A percentile compares a stretch with the other conserved stretches of the same genome.
Evolutionary conservation across 1,140 invertebrate species (phyloP).

Genomic region (Magallana angulata): DNA sequence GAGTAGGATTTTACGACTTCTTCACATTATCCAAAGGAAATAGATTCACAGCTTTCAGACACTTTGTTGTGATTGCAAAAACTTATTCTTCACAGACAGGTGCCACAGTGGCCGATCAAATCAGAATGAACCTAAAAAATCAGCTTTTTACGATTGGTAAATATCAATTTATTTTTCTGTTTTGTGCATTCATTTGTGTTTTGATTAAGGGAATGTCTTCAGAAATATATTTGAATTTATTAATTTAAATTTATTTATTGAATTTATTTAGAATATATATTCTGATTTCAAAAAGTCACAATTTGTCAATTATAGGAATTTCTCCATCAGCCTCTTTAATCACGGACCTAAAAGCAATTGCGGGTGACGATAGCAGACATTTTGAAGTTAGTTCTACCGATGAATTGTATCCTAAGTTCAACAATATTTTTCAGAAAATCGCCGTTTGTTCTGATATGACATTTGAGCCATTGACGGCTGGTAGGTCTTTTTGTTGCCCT

Average conservation of each 20-base stretch:
- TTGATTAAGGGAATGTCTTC: background rate
- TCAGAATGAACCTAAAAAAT: background rate
- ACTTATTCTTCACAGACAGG: background rate
- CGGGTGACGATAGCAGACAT: background rate
- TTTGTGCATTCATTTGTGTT: background rate
- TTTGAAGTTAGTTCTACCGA: background rate
- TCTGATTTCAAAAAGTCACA: background rate
- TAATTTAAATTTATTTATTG: no score
- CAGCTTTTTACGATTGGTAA: background rate
- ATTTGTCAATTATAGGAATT: background rate
- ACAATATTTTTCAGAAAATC: slow-evolving; percentile 5
- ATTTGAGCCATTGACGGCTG: background rate
- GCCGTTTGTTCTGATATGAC: background rate
- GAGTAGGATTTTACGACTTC: slow-evolving; percentile 2
- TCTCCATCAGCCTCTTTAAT: background rate
- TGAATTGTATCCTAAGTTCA: background rate
- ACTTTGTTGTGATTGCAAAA: slow-evolving; percentile 1
- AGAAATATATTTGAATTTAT: background rate
- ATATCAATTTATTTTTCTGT: background rate
- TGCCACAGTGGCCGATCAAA: background rate
- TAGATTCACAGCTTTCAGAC: background rate
- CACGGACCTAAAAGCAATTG: background rate
- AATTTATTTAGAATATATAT: no score
- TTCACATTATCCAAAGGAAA: background rate
- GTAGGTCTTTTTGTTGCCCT: background rate